Conservation (phyloP, 2,888 invertebrate genomes). For the Ethmia dodecea region DNA sequence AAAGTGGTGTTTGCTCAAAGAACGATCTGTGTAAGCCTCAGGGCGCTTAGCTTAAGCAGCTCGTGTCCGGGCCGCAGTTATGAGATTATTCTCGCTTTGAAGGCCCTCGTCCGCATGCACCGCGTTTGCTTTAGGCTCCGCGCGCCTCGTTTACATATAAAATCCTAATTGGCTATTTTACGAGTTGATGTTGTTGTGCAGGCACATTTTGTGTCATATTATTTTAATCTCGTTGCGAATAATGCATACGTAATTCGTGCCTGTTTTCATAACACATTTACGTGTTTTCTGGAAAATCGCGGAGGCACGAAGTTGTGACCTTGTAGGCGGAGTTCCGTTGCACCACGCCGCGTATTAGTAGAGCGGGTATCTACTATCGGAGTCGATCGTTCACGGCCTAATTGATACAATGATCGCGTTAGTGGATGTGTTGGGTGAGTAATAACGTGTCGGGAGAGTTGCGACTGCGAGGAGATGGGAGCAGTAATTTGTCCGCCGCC, state of each 20-base stretch:
- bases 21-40: slow-evolving; percentile 54
- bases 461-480: slow-evolving; percentile 14
- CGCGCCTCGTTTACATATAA: slow-evolving; percentile 47
- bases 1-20: slow-evolving; percentile 46
- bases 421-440: slow-evolving; percentile 29
- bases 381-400: slow-evolving; percentile 32
- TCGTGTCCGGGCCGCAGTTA: slow-evolving; percentile 59
- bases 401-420: slow-evolving; percentile 33
- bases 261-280: slow-evolving; percentile 7
- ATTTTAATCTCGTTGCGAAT: slow-evolving; percentile 11
- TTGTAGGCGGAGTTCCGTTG: too few relatives aligned
- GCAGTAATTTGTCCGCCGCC: slow-evolving; percentile 46
- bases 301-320: neutral
- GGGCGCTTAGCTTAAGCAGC: slow-evolving; percentile 58
- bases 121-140: slow-evolving; percentile 44
- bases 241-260: slow-evolving; percentile 10
- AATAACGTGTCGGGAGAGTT: slow-evolving; percentile 27
- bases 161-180: slow-evolving; percentile 57
- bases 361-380: slow-evolving; percentile 22
- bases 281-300: slow-evolving; percentile 6
- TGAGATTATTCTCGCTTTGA: slow-evolving; percentile 72
- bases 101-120: slow-evolving; percentile 44
- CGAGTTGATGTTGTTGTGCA: slow-evolving; percentile 31
- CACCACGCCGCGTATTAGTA: slow-evolving; percentile 7
- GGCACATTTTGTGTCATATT: slow-evolving; percentile 23